Evolutionary conservation across 2,113 vertebrate genomes (phyloP).

Genomic region (Podiceps cristatus): DNA sequence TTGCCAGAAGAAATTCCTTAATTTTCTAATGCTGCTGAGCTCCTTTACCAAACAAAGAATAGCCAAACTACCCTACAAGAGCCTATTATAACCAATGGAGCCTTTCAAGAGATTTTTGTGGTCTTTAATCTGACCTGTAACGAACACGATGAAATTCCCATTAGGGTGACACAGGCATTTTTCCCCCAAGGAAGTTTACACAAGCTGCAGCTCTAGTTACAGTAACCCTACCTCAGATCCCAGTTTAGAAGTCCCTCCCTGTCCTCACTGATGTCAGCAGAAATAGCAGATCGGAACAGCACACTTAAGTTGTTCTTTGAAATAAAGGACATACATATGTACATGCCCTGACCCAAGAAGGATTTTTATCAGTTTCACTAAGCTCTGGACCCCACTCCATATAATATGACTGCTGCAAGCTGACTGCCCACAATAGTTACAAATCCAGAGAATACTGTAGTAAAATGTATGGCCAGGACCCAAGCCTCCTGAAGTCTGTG

Average conservation of each 20-base stretch:
- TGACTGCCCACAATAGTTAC: background rate
- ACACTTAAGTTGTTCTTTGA: constrained; percentile 28
- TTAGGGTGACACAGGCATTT: background rate
- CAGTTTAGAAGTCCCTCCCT: constrained; percentile 21
- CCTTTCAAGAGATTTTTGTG: background rate
- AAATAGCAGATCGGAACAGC: constrained; percentile 24
- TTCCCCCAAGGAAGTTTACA: constrained; percentile 31
- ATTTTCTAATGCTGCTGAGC: background rate
- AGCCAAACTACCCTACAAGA: background rate
- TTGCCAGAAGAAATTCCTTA: background rate
- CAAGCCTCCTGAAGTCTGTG: background rate
- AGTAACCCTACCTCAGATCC: constrained; percentile 34
- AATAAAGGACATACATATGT: background rate
- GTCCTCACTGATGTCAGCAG: background rate
- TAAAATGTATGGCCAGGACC: background rate
- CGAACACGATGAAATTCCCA: background rate
- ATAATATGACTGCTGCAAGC: background rate
- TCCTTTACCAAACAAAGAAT: background rate
- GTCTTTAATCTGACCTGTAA: background rate
- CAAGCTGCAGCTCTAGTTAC: constrained; percentile 28
- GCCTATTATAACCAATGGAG: background rate
- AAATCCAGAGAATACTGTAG: background rate
- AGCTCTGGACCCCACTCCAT: background rate
- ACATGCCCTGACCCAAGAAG: background rate
- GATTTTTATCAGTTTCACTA: constrained; percentile 15